Conservation (phyloP, 2,888 invertebrate species). For the Trachelus tabidus region DNA sequence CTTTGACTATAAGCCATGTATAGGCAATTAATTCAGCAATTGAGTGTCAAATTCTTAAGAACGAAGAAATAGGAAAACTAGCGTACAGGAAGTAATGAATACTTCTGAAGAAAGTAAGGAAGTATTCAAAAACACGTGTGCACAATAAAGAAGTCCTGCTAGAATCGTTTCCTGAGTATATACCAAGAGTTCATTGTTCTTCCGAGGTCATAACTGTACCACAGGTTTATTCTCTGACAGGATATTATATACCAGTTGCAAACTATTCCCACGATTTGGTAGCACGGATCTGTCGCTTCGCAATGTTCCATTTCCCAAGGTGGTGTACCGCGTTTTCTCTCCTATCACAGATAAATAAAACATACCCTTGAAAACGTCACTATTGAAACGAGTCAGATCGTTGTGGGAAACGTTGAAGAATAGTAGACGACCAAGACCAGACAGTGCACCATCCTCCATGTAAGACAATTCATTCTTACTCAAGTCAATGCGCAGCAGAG, state of each 20-base stretch:
- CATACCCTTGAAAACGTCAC: slow-evolving; percentile 80
- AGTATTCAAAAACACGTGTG: not conserved
- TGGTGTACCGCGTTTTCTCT: not conserved
- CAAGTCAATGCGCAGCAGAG: slow-evolving; percentile 81
- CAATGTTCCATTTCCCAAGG: slow-evolving; percentile 13
- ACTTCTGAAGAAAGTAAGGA: not conserved
- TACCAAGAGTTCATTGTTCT: slow-evolving; percentile 30
- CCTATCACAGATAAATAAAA: slow-evolving; percentile 12
- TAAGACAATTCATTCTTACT: slow-evolving; percentile 80
- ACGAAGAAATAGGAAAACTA: slow-evolving; percentile 4
- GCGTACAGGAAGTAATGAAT: not conserved
- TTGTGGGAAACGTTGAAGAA: slow-evolving; percentile 82
- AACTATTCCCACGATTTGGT: slow-evolving; percentile 17
- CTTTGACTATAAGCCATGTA: not conserved
- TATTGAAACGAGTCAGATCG: slow-evolving; percentile 82
- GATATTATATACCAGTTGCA: not conserved
- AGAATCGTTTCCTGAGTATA: slow-evolving; percentile 18
- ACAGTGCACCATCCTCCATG: slow-evolving; percentile 82
- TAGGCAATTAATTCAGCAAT: not conserved
- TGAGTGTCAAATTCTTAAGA: not conserved
- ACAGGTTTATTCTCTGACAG: slow-evolving; percentile 11
- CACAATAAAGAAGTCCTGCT: slow-evolving; percentile 1
- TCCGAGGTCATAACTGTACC: slow-evolving; percentile 21
- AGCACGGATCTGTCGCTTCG: not conserved
- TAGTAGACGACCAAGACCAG: slow-evolving; percentile 75